phyloP scores from a whole-genome alignment of 2,888 invertebrate species.

The Lutraria lutraria region DNA sequence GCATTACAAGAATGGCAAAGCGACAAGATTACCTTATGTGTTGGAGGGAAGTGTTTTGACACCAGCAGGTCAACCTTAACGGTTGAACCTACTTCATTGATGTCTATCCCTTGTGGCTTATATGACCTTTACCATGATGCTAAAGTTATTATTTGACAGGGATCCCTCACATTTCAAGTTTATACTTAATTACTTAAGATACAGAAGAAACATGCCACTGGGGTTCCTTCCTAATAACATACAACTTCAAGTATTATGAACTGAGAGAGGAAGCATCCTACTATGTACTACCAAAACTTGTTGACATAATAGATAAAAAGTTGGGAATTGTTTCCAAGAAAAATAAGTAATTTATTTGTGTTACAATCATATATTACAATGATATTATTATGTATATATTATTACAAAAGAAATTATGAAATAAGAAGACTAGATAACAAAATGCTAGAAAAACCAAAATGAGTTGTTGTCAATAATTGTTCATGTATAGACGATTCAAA shows the following conservation, averaged over 20 bases:
- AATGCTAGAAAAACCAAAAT: too few relatives aligned
- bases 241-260: background rate
- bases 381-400: too few relatives aligned
- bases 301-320: too few relatives aligned
- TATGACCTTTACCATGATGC: background rate
- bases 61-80: background rate
- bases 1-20: background rate
- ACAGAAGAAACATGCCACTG: background rate
- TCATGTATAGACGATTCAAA: too few relatives aligned
- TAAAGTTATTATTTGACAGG: background rate
- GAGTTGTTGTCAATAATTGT: too few relatives aligned
- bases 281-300: background rate
- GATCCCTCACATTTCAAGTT: constrained; percentile 17
- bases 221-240: background rate
- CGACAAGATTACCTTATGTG: background rate
- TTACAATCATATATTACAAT: too few relatives aligned
- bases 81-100: background rate
- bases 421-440: too few relatives aligned
- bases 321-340: too few relatives aligned
- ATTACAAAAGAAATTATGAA: too few relatives aligned
- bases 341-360: too few relatives aligned
- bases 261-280: background rate
- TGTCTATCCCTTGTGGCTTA: background rate
- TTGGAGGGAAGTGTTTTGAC: constrained; percentile 4
- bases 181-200: background rate